phyloP scores from a whole-genome alignment of 2,888 invertebrate species.

The Catonia carolina region DNA sequence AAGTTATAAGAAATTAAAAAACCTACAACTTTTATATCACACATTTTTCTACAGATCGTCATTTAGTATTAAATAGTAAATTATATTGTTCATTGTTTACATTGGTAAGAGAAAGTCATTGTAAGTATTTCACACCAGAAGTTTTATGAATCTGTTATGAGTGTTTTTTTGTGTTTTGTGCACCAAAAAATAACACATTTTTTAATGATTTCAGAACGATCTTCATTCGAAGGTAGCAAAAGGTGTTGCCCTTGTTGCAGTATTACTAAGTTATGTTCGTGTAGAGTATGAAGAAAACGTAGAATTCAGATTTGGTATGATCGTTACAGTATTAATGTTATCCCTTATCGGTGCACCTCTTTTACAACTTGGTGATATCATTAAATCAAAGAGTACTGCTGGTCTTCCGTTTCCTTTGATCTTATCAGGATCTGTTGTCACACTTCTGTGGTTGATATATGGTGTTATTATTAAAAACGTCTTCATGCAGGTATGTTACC shows the following conservation, averaged over 20 bases:
- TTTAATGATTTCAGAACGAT: conserved; percentile 35
- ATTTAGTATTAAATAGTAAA: too few relatives aligned
- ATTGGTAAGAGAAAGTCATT: too few relatives aligned
- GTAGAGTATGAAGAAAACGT: conserved; percentile 58
- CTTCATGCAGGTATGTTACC: conserved; percentile 62
- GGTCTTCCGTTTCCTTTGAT: conserved; percentile 84
- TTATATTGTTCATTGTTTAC: too few relatives aligned
- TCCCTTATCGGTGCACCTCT: conserved; percentile 63
- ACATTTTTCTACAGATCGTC: too few relatives aligned
- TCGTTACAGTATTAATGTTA: conserved; percentile 62
- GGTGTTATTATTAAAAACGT: conserved; percentile 67
- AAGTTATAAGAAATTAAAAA: too few relatives aligned
- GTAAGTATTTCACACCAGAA: too few relatives aligned
- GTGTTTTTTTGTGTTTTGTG: too few relatives aligned
- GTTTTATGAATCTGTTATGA: too few relatives aligned
- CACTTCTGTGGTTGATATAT: conserved; percentile 72
- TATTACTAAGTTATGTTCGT: conserved; percentile 56
- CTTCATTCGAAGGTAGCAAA: conserved; percentile 44
- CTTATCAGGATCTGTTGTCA: conserved; percentile 70
- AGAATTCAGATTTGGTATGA: conserved; percentile 62
- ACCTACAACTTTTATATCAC: too few relatives aligned
- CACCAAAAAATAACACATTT: too few relatives aligned
- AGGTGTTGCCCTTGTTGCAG: conserved; percentile 50
- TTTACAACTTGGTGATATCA: conserved; percentile 60
- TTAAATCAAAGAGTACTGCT: conserved; percentile 74